Evolutionary conservation across 2,113 vertebrate genomes (phyloP).

Genomic region (Sturnus vulgaris): DNA sequence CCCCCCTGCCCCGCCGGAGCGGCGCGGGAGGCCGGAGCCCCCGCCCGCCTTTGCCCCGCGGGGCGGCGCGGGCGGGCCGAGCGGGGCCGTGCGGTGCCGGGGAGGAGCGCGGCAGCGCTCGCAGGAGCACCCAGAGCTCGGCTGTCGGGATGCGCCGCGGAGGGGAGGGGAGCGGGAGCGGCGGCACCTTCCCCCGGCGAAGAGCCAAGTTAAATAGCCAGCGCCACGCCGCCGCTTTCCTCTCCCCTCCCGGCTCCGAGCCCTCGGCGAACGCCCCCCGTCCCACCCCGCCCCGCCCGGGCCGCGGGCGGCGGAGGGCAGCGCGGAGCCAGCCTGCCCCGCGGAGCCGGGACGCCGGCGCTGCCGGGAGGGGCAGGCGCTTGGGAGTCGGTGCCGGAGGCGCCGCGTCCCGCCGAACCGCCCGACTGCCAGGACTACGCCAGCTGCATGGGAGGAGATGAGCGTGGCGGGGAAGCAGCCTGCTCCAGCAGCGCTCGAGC

Average conservation of each 20-base stretch:
- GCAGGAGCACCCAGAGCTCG: neutral
- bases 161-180: constrained; percentile 29
- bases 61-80: neutral
- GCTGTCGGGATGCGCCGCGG: neutral
- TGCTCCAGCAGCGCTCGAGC: constrained; percentile 76
- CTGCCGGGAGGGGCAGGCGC: neutral
- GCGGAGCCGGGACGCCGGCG: neutral
- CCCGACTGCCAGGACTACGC: constrained; percentile 65
- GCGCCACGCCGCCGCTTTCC: neutral
- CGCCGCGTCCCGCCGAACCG: constrained; percentile 67
- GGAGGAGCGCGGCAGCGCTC: neutral
- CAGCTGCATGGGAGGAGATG: constrained; percentile 85
- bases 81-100: neutral
- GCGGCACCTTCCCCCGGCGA: neutral
- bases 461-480: constrained; percentile 80
- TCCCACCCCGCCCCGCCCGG: neutral
- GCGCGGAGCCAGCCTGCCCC: neutral
- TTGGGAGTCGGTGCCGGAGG: constrained; percentile 70
- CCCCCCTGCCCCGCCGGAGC: neutral
- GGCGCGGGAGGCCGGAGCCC: neutral
- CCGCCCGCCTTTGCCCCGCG: neutral
- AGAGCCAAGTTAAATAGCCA: constrained; percentile 24
- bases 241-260: neutral
- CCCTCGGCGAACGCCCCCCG: neutral
- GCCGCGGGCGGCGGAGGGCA: neutral